A percentile compares a stretch with the other conserved stretches of the same genome.
Conservation (phyloP, 2,888 invertebrate species). For the Aplocera efformata region DNA sequence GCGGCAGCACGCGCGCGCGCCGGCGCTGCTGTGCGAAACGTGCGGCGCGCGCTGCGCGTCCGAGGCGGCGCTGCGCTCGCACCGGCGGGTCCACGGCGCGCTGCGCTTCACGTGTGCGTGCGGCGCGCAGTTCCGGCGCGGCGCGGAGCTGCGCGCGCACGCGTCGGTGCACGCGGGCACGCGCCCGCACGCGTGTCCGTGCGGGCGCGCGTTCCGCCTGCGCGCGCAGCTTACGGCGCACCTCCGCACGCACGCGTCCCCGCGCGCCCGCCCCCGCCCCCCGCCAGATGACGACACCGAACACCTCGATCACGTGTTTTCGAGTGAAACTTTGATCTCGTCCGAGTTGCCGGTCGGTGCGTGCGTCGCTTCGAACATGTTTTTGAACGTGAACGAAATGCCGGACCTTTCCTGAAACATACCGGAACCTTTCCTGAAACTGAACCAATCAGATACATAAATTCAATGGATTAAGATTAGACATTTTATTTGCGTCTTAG, state of each 20-base stretch:
- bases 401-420: no score
- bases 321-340: no score
- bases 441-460: neutral
- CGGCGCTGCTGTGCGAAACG: slow-evolving; percentile 74
- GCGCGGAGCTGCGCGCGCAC: slow-evolving; percentile 76
- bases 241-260: slow-evolving; percentile 62
- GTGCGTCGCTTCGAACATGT: no score
- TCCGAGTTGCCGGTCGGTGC: no score
- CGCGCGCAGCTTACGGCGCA: slow-evolving; percentile 78
- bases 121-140: slow-evolving; percentile 76
- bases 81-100: slow-evolving; percentile 57
- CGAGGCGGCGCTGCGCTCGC: slow-evolving; percentile 72
- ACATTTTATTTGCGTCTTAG: no score
- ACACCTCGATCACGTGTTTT: no score
- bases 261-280: no score
- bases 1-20: slow-evolving; percentile 58
- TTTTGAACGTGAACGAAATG: no score
- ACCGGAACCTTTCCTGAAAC: no score
- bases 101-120: slow-evolving; percentile 72
- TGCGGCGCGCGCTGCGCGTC: slow-evolving; percentile 79
- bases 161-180: slow-evolving; percentile 76
- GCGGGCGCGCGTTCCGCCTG: slow-evolving; percentile 79
- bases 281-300: no score
- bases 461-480: neutral
- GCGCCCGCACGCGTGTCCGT: slow-evolving; percentile 61